Base-by-base conservation (phyloP, 2,113 vertebrate species). In the Riparia riparia region DNA sequence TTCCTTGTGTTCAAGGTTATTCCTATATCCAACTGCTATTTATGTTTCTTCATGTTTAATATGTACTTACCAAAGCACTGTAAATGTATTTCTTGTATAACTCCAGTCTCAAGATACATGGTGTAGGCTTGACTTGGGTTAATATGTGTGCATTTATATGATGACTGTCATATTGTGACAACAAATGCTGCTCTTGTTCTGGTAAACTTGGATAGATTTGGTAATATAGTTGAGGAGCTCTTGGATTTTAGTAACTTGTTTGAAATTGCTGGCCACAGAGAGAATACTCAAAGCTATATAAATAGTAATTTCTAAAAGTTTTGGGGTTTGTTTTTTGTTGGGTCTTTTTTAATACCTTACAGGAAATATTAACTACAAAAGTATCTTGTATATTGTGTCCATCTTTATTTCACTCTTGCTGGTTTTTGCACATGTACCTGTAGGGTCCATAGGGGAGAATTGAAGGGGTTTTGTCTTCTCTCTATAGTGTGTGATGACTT, bases 361-460 rank as follows among this genome's bases (percentile, higher is more conserved):
- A 74, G 64, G 41, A 86, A 90, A 86, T 94, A 78, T 51, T 90
- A 90, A 66, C n/a, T 85, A 47, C 15, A 1, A 49, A 54, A 87
- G 5, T 90, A 42, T 68, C 81, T 77, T 86, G 42, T 95, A 77
- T 14, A 1, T 68, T 79, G 47, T 92, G 93, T 97, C 93, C 93
- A 76, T 76, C 90, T 88, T 93, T 93, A 95, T 96, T 97, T 97
- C 95, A 97, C 61, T 93, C 54, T 90, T 89, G 87, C 90, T 93
- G 71, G n/a, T 56, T 93, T 97, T 97, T 97, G 95, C 94, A 96
- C 95, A 37, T 82, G 50, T 90, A 58, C 63, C 76, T 78, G 19
- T 57, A 50, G 70, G 78, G 63, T 84, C 49, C 22, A 7, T 5
- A 37, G 21, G 29, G 71, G 42, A 85, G 70, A 79, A 51, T 42